Conservation (phyloP, 2,888 invertebrate genomes). For the Pecten maximus region DNA sequence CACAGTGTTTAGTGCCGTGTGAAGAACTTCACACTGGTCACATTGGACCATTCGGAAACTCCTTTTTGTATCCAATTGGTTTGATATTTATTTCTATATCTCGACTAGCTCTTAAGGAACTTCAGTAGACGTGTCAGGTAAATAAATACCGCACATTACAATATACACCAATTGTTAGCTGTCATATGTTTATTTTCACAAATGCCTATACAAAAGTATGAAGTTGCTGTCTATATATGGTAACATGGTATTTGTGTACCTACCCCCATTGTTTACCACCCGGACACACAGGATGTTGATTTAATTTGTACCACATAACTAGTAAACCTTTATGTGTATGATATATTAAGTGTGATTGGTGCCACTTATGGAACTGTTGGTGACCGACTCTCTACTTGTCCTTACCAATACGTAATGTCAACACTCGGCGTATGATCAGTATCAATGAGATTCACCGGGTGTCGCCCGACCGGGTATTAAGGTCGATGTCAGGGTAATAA, state of each 20-base stretch:
- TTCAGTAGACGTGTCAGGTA: background rate
- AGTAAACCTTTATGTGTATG: background rate
- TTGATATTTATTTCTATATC: background rate
- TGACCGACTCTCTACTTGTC: background rate
- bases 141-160: background rate
- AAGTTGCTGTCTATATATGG: background rate
- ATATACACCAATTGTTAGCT: background rate
- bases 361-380: background rate
- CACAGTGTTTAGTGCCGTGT: no score
- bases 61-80: background rate
- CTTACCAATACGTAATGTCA: background rate
- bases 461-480: background rate
- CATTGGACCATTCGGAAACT: background rate
- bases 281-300: background rate
- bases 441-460: background rate
- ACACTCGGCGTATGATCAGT: background rate
- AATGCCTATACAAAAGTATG: background rate
- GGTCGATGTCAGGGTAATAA: background rate
- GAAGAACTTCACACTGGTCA: background rate
- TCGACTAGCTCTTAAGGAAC: background rate
- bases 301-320: conserved; percentile 6
- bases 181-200: background rate
- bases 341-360: background rate
- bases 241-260: background rate
- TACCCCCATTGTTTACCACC: background rate